These are phyloP conservation scores for Ectropis crepuscularia DNA, from an alignment of 2,888 invertebrate species.

Conservation along the genomic window DNA sequence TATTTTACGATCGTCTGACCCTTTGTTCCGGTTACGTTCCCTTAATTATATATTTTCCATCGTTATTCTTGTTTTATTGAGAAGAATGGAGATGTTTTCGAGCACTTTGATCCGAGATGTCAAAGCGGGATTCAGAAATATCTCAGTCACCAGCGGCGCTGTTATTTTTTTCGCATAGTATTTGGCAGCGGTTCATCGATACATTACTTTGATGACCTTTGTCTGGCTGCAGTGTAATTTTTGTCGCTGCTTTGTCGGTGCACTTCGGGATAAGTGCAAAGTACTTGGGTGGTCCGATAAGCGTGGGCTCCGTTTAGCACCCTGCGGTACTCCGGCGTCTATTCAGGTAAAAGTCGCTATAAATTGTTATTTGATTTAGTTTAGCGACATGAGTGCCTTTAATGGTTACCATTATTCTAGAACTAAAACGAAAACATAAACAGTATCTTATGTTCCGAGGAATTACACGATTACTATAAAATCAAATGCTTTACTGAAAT, in stretches of 20 bases:
- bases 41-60: constrained; percentile 31
- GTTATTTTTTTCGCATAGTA: constrained; percentile 48
- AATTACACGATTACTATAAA: not conserved
- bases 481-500: too few species aligned
- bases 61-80: constrained; percentile 35
- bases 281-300: constrained; percentile 19
- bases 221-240: constrained; percentile 38
- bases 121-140: constrained; percentile 53
- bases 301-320: constrained; percentile 21
- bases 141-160: constrained; percentile 48
- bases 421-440: not conserved
- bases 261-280: constrained; percentile 23
- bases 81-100: constrained; percentile 34
- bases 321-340: constrained; percentile 9
- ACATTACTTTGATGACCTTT: constrained; percentile 41
- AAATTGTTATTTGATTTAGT: constrained; percentile 9
- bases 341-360: constrained; percentile 1
- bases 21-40: constrained; percentile 26
- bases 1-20: constrained; percentile 33
- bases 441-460: not conserved
- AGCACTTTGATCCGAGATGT: constrained; percentile 49
- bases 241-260: constrained; percentile 21
- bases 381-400: not conserved
- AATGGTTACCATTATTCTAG: not conserved
- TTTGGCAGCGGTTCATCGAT: constrained; percentile 50